phyloP scores from a whole-genome alignment of 2,888 invertebrate species.

The Spisula solida region DNA sequence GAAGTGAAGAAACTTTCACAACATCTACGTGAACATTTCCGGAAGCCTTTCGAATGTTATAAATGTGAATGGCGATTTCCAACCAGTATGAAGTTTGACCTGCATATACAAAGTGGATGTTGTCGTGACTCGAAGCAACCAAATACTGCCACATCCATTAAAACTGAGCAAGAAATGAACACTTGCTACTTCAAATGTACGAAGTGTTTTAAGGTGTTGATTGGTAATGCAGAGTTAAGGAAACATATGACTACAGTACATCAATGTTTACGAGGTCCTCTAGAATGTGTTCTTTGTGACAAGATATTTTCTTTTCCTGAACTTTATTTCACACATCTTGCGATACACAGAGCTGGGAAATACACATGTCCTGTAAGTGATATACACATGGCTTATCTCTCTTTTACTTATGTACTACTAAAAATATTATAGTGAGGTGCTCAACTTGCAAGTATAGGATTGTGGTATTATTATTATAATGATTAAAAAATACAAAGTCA shows the following conservation, averaged over 20 bases:
- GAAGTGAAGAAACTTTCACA: slow-evolving; percentile 16
- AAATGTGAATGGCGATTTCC: slow-evolving; percentile 44
- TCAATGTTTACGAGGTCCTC: not conserved
- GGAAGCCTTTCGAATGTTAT: slow-evolving; percentile 48
- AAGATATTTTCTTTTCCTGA: not conserved
- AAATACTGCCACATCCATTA: not conserved
- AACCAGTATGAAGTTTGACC: not conserved
- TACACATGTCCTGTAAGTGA: slow-evolving; percentile 43
- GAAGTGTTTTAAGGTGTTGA: not conserved
- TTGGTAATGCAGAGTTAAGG: slow-evolving; percentile 3
- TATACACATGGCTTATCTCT: not conserved
- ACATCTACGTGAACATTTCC: slow-evolving; percentile 54
- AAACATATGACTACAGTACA: slow-evolving; percentile 1
- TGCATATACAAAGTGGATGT: slow-evolving; percentile 23
- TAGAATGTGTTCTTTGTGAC: slow-evolving; percentile 35
- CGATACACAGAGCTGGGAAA: not conserved
- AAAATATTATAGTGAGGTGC: too few relatives aligned
- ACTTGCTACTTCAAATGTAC: not conserved
- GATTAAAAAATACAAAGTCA: too few relatives aligned
- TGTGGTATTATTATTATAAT: too few relatives aligned
- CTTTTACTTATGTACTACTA: too few relatives aligned
- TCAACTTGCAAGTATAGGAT: too few relatives aligned
- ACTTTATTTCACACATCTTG: slow-evolving; percentile 20
- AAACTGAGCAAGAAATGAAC: slow-evolving; percentile 4
- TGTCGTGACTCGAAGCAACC: not conserved